Conservation (phyloP, 2,888 invertebrate species). For the Meghimatium bilineatum region DNA sequence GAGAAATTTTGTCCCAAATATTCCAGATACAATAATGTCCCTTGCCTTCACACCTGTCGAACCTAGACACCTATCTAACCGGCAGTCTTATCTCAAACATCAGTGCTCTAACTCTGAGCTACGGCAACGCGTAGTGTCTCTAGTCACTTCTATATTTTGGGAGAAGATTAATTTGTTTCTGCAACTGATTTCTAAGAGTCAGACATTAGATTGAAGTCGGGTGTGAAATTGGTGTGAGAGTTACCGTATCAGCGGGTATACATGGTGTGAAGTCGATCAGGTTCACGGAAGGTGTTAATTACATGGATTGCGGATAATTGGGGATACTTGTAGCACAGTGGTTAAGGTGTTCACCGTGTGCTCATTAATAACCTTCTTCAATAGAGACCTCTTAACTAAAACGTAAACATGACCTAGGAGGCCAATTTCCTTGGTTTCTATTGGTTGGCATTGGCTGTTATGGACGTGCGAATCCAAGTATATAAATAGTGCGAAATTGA, state of each 20-base stretch:
- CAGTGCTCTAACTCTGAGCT: neutral
- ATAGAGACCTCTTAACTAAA: no score
- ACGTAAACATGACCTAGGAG: no score
- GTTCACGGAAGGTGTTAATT: neutral
- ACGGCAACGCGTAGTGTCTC: neutral
- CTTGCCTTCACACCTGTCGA: conserved; percentile 10
- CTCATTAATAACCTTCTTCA: no score
- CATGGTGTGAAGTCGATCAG: neutral
- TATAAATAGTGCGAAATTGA: no score
- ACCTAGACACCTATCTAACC: neutral
- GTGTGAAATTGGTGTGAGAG: neutral
- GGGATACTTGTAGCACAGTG: no score
- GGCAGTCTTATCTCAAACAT: neutral
- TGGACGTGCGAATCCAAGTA: no score
- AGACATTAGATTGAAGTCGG: neutral
- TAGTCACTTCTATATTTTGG: neutral
- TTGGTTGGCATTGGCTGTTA: no score
- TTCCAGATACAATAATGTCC: neutral
- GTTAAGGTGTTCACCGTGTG: no score
- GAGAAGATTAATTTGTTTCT: neutral
- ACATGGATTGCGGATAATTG: neutral
- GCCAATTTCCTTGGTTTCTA: no score
- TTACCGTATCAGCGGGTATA: neutral
- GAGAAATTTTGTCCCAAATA: neutral
- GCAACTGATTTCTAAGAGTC: neutral